phyloP scores from a whole-genome alignment of 1,140 invertebrate genomes.

The Procambarus clarkii region DNA sequence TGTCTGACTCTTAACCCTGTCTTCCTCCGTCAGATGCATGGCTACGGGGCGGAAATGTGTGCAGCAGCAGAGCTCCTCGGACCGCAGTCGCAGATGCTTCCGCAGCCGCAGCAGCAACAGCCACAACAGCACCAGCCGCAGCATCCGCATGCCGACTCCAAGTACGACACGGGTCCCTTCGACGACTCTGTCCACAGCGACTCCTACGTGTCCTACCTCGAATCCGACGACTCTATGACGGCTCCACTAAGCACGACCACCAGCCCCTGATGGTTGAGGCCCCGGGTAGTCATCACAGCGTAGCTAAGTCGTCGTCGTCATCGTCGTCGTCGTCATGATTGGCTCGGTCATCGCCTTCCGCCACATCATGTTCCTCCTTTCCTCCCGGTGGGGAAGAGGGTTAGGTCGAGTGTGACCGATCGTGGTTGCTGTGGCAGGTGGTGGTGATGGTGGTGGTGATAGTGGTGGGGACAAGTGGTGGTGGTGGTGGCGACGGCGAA shows the following conservation, averaged over 20 bases:
- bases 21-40: constrained; percentile 70
- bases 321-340: not conserved
- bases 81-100: constrained; percentile 41
- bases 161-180: constrained; percentile 67
- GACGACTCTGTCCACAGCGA: constrained; percentile 68
- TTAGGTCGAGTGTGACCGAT: not conserved
- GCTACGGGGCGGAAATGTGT: constrained; percentile 71
- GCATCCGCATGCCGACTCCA: constrained; percentile 43
- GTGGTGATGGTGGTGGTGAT: not conserved
- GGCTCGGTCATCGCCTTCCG: not conserved
- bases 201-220: constrained; percentile 72
- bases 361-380: not conserved
- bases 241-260: constrained; percentile 68
- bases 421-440: not conserved
- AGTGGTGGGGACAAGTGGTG: not conserved
- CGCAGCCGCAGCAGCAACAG: constrained; percentile 37
- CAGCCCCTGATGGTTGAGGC: constrained; percentile 64
- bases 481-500: not conserved
- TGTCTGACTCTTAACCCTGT: not conserved
- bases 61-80: constrained; percentile 52
- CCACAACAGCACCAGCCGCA: constrained; percentile 42
- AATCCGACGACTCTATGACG: constrained; percentile 71
- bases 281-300: constrained; percentile 30
- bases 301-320: constrained; percentile 7
- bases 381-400: not conserved